Conservation (phyloP, 2,113 vertebrate species). For the Empidonax traillii region DNA sequence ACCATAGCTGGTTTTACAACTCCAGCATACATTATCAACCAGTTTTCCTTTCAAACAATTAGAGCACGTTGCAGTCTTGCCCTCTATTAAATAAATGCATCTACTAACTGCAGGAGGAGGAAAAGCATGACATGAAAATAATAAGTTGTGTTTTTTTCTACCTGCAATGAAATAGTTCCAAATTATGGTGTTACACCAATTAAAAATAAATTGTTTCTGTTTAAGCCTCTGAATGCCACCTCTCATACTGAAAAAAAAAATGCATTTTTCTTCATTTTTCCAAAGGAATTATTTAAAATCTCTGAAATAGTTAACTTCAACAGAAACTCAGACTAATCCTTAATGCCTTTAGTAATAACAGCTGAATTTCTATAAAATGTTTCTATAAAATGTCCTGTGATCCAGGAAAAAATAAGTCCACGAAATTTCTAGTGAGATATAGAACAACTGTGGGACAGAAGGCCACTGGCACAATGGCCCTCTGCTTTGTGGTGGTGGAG, state of each 20-base stretch:
- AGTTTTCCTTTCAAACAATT: neutral
- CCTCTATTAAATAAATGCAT: neutral
- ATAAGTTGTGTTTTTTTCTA: neutral
- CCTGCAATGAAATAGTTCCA: neutral
- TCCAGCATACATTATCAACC: neutral
- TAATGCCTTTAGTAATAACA: neutral
- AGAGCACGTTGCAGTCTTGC: neutral
- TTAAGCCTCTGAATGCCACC: neutral
- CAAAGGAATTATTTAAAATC: neutral
- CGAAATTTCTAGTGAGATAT: neutral
- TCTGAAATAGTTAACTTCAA: neutral
- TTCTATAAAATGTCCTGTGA: neutral
- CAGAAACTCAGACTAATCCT: neutral
- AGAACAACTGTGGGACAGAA: neutral
- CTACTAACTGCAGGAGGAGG: neutral
- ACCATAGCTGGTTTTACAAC: neutral
- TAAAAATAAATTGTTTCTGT: neutral
- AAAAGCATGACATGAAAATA: neutral
- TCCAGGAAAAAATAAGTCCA: neutral
- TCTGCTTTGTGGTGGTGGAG: accelerated
- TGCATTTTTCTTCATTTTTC: neutral
- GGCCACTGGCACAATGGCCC: neutral
- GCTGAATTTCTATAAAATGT: neutral
- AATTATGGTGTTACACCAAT: neutral
- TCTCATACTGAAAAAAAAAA: neutral